Conservation (phyloP, 2,113 vertebrate genomes). For the Myotis brandtii region DNA sequence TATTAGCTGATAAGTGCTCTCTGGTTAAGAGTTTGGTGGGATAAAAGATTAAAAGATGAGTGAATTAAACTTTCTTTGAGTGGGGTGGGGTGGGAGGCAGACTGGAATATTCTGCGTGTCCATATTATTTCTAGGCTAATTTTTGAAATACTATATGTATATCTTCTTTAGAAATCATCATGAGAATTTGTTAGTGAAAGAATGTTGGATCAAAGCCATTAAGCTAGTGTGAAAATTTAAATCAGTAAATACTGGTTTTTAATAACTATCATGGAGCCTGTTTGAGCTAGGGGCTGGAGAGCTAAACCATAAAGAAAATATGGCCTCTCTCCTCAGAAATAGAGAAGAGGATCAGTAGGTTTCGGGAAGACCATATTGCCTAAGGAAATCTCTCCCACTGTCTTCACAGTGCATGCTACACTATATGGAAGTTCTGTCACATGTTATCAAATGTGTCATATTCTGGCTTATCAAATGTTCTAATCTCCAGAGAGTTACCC, state of each 20-base stretch:
- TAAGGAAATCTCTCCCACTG: neutral
- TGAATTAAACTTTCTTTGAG: neutral
- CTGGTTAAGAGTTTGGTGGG: neutral
- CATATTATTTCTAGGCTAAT: constrained; percentile 6
- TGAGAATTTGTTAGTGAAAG: neutral
- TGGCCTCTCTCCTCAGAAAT: neutral
- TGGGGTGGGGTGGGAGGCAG: neutral
- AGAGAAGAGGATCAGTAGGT: neutral
- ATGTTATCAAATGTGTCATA: neutral
- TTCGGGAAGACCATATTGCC: neutral
- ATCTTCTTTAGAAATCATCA: neutral
- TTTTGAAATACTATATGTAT: neutral
- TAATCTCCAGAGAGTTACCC: constrained; percentile 17
- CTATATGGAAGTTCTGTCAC: neutral
- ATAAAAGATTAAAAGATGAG: constrained; percentile 16
- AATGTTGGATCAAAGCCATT: neutral
- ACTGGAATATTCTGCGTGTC: neutral
- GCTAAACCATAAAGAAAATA: constrained; percentile 17
- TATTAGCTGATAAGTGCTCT: neutral
- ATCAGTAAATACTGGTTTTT: constrained; percentile 38
- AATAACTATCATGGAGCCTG: neutral
- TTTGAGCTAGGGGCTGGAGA: neutral
- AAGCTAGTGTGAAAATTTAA: constrained; percentile 46
- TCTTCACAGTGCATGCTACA: neutral
- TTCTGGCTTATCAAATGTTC: neutral